Percentiles rank a stretch among this genome's conserved stretches.
phyloP scores from a whole-genome alignment of 2,113 vertebrate species.

The Promerops cafer region DNA sequence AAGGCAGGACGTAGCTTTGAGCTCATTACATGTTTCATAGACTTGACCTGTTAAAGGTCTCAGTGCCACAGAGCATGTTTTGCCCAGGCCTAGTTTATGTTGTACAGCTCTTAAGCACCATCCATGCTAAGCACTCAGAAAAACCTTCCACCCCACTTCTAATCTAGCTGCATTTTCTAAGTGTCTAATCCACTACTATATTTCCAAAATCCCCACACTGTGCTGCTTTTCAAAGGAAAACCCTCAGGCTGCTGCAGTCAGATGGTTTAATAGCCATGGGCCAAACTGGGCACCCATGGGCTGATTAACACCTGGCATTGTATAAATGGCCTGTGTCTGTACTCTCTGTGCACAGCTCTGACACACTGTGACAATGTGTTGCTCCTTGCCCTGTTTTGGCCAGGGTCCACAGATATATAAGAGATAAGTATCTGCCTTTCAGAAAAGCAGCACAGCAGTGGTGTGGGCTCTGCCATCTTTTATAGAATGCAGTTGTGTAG shows the following conservation, averaged over 20 bases:
- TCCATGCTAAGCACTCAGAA: background rate
- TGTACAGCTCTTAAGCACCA: background rate
- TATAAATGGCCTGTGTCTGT: background rate
- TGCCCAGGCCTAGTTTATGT: background rate
- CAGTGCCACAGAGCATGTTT: background rate
- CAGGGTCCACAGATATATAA: background rate
- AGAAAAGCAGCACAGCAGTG: background rate
- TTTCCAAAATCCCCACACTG: background rate
- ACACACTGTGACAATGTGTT: accelerated
- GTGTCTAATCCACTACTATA: background rate
- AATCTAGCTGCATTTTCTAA: background rate
- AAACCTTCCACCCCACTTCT: background rate
- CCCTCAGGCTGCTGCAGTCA: background rate
- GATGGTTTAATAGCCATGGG: background rate
- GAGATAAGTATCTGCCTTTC: background rate
- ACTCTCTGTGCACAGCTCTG: background rate
- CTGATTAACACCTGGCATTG: background rate
- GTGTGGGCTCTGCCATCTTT: background rate
- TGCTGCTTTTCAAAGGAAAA: background rate
- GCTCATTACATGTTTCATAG: background rate
- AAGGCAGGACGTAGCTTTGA: background rate
- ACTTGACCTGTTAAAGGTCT: background rate
- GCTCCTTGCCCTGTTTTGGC: background rate
- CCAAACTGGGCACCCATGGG: background rate
- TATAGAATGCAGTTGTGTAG: background rate